Conservation (phyloP, 2,888 invertebrate species). For the Sinhomidia bicolor region DNA sequence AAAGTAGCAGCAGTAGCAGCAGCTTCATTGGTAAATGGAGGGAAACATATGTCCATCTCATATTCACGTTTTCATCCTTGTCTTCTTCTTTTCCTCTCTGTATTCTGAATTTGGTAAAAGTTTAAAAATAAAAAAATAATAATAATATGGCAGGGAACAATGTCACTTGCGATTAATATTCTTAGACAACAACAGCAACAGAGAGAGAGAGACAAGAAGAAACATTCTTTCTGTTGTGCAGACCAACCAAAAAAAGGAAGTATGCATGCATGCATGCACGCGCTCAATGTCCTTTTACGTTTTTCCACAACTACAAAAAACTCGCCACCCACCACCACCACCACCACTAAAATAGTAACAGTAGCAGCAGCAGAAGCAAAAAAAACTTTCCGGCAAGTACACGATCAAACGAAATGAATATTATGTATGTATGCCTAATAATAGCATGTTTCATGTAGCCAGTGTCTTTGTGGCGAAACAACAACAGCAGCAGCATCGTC, state of each 20-base stretch:
- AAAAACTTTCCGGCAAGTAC: neutral
- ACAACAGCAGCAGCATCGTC: slow-evolving; percentile 37
- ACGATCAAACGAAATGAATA: neutral
- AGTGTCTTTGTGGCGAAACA: no score
- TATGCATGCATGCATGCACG: slow-evolving; percentile 13
- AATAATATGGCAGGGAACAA: slow-evolving; percentile 42
- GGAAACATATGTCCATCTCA: slow-evolving; percentile 69
- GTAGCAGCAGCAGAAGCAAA: slow-evolving; percentile 11
- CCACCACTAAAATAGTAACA: neutral
- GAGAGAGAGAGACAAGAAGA: slow-evolving; percentile 4
- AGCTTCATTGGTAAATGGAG: slow-evolving; percentile 49
- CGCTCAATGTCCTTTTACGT: slow-evolving; percentile 38
- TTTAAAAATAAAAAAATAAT: no score
- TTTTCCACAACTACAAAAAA: neutral
- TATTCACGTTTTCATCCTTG: slow-evolving; percentile 64
- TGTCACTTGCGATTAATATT: slow-evolving; percentile 70
- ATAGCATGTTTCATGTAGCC: neutral
- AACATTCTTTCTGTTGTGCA: slow-evolving; percentile 22
- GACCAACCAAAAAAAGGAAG: neutral
- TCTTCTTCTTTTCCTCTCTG: slow-evolving; percentile 39
- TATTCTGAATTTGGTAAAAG: slow-evolving; percentile 9
- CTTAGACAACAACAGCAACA: slow-evolving; percentile 54
- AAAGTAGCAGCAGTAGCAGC: neutral
- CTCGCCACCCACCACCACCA: neutral
- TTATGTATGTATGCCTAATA: no score